Conservation (phyloP, 2,797 vertebrate genomes). For the Sebastes cheni region DNA sequence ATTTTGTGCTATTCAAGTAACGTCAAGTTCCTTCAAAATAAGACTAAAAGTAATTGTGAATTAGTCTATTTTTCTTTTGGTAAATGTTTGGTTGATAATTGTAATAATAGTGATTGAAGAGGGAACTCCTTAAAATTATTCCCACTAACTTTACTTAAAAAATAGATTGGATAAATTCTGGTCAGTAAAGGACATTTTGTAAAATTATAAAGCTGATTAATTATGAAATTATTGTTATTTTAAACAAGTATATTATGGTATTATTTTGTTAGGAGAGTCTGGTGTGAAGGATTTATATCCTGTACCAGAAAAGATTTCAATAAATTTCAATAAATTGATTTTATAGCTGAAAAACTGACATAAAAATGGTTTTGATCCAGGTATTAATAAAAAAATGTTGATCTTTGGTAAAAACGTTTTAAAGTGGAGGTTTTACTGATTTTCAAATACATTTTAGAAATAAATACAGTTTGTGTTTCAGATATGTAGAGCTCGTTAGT, state of each 20-base stretch:
- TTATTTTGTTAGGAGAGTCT: neutral
- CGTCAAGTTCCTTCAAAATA: neutral
- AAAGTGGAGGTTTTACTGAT: neutral
- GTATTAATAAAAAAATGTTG: neutral
- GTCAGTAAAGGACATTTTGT: too few relatives aligned
- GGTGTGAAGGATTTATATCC: neutral
- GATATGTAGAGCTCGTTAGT: too few relatives aligned
- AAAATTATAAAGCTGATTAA: too few relatives aligned
- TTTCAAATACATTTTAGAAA: rapidly evolving
- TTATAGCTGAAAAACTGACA: neutral
- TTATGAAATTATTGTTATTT: too few relatives aligned
- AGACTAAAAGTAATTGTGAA: neutral
- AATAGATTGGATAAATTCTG: too few relatives aligned
- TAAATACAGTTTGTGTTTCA: too few relatives aligned
- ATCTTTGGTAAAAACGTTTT: neutral
- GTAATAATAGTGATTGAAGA: neutral
- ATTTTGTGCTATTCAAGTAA: neutral
- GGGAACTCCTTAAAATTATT: too few relatives aligned
- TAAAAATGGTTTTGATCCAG: neutral
- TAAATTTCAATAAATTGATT: neutral
- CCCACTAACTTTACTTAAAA: too few relatives aligned
- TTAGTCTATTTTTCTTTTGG: neutral
- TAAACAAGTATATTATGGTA: too few relatives aligned
- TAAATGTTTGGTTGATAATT: neutral
- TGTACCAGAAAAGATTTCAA: too few relatives aligned